Evolutionary conservation across 2,888 invertebrate genomes (phyloP).

Genomic region (Desoria tigrina): DNA sequence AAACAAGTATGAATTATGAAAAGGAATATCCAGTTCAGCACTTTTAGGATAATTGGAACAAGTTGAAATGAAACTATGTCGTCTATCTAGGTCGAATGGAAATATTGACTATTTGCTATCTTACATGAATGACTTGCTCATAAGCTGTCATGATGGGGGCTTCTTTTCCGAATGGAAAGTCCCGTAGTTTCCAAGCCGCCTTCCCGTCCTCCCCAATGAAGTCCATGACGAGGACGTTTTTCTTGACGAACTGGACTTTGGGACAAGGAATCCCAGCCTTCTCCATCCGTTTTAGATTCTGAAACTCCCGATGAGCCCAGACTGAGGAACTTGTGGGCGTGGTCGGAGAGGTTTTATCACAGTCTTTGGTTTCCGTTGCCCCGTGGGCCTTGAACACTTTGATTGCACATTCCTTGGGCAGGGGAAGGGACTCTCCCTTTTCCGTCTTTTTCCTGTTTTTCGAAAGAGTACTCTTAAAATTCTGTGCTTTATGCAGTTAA

Average conservation of each 20-base stretch:
- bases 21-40: background rate
- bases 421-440: slow-evolving; percentile 18
- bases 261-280: slow-evolving; percentile 59
- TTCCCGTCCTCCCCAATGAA: slow-evolving; percentile 61
- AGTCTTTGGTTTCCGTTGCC: slow-evolving; percentile 62
- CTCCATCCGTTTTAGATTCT: slow-evolving; percentile 61
- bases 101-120: too few relatives aligned
- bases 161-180: slow-evolving; percentile 58
- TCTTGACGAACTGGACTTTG: slow-evolving; percentile 60
- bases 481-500: background rate
- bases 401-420: slow-evolving; percentile 60
- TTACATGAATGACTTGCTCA: slow-evolving; percentile 58
- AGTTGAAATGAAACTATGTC: too few relatives aligned
- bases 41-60: background rate
- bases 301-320: slow-evolving; percentile 37
- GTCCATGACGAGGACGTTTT: slow-evolving; percentile 64
- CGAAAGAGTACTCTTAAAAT: background rate
- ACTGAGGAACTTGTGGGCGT: background rate
- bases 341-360: slow-evolving; percentile 48
- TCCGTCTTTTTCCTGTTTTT: slow-evolving; percentile 19
- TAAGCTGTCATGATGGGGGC: slow-evolving; percentile 59
- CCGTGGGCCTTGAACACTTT: slow-evolving; percentile 65
- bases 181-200: slow-evolving; percentile 62
- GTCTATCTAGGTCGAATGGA: too few relatives aligned
- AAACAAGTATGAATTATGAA: slow-evolving; percentile 19